Base-by-base conservation (phyloP, 1,140 invertebrate genomes). In the Ceratosolen solmsi region DNA sequence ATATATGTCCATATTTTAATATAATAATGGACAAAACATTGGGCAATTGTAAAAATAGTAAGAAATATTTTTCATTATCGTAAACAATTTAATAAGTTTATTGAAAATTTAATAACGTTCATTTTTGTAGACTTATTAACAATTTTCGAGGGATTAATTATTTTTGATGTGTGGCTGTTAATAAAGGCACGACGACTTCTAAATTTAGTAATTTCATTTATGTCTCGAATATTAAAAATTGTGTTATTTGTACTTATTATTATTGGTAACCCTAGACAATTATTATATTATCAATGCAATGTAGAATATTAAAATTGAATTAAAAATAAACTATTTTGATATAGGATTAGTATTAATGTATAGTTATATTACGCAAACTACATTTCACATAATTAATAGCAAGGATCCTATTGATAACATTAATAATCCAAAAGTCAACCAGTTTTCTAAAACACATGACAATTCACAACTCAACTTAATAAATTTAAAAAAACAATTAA, bases 111-210 rank as follows among this genome's bases (percentile, higher is more conserved):
- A 46, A 46, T 46, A 46, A 46, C 41, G 41, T 13, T 46, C 13
- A 46, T n/a, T n/a, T n/a, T n/a, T n/a, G n/a, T n/a, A n/a, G n/a
- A n/a, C n/a, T 46, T 46, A 7, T 60, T 65, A 33, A 36, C 30
- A 7, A 38, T 80, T 36, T n/a, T 73, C 30, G 56, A 80, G 36
- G 20, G 5, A 36, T 30, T 86, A 25, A 60, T 85, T 22, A 82
- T 82, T 54, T 54, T 87, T 11, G 87, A 88, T 72, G 17, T 85
- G 30, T 87, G 86, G 85, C 30, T 86, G 27, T 72, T 88, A n/a
- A 75, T 83, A 25, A 86, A 82, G 25, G 51, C 79, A 17, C 73
- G 74, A 76, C 38, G 46, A 25, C 38, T 77, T 22, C 11, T 84
- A 9, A 82, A 22, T 30, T 36, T 73, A 63, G 15, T 80, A 9